Conservation (phyloP, 2,888 invertebrate genomes). For the Sabatieria punctata region DNA sequence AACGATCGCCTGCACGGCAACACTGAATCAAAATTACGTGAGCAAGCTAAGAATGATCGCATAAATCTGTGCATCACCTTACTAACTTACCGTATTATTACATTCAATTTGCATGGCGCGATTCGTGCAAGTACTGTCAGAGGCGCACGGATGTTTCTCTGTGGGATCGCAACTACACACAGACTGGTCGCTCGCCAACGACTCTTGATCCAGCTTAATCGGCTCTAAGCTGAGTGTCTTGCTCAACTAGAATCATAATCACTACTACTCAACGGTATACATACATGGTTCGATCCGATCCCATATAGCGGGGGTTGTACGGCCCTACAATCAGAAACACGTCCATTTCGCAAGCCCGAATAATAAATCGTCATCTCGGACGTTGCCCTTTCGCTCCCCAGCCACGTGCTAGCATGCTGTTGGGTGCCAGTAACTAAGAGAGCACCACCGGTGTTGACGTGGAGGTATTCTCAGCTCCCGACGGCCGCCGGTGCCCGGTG, state of each 20-base stretch:
- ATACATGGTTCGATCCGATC: too few species aligned
- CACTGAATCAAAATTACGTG: constrained; percentile 30
- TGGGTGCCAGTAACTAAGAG: too few species aligned
- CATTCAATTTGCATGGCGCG: constrained; percentile 34
- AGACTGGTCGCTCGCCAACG: constrained; percentile 43
- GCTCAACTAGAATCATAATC: not conserved
- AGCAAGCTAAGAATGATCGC: not conserved
- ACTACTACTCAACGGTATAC: too few species aligned
- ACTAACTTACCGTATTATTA: not conserved
- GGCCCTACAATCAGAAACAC: too few species aligned
- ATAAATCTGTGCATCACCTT: not conserved
- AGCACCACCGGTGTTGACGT: too few species aligned
- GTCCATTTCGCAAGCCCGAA: too few species aligned
- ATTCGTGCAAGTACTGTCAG: constrained; percentile 67
- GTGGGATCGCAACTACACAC: constrained; percentile 62
- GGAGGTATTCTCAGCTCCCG: too few species aligned
- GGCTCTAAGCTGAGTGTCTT: constrained; percentile 45
- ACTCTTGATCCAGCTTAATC: constrained; percentile 40
- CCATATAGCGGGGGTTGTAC: too few species aligned
- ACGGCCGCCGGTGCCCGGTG: too few species aligned
- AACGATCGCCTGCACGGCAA: constrained; percentile 61
- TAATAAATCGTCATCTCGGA: too few species aligned
- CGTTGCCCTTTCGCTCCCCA: too few species aligned
- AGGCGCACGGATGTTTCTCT: constrained; percentile 57
- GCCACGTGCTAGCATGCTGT: too few species aligned